phyloP scores from a whole-genome alignment of 1,140 invertebrate species.

The Andrena cerasifolii region DNA sequence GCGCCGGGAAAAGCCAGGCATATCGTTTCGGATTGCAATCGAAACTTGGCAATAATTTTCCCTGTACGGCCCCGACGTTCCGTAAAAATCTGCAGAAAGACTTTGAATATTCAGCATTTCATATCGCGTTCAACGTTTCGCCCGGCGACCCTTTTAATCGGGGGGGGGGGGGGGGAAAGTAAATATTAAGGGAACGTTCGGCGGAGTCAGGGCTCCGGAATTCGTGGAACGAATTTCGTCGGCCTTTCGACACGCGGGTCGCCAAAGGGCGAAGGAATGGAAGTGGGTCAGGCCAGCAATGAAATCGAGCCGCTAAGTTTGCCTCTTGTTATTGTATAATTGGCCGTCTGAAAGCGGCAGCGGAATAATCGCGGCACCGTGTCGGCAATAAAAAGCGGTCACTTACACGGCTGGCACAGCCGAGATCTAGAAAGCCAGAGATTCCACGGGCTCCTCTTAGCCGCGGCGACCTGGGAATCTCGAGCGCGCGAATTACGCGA shows the following conservation, averaged over 20 bases:
- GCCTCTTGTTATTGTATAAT: constrained; percentile 60
- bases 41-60: too few species aligned
- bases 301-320: constrained; percentile 36
- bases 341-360: constrained; percentile 55
- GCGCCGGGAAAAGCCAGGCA: too few species aligned
- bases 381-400: constrained; percentile 53
- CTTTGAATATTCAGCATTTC: too few species aligned
- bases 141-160: too few species aligned
- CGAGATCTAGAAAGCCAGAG: constrained; percentile 58
- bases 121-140: too few species aligned
- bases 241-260: background rate
- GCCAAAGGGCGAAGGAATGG: background rate
- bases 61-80: too few species aligned
- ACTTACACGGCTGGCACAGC: constrained; percentile 32
- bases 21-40: too few species aligned
- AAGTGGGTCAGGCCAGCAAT: constrained; percentile 55
- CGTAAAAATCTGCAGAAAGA: too few species aligned
- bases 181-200: background rate
- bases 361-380: constrained; percentile 37
- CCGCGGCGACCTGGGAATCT: constrained; percentile 49
- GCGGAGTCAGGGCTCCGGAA: background rate
- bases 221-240: background rate
- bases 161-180: too few species aligned
- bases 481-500: constrained; percentile 30
- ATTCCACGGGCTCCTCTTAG: constrained; percentile 52